phyloP scores from a whole-genome alignment of 53 echinoderm and acorn worm genomes.

The Paracentrotus lividus region DNA sequence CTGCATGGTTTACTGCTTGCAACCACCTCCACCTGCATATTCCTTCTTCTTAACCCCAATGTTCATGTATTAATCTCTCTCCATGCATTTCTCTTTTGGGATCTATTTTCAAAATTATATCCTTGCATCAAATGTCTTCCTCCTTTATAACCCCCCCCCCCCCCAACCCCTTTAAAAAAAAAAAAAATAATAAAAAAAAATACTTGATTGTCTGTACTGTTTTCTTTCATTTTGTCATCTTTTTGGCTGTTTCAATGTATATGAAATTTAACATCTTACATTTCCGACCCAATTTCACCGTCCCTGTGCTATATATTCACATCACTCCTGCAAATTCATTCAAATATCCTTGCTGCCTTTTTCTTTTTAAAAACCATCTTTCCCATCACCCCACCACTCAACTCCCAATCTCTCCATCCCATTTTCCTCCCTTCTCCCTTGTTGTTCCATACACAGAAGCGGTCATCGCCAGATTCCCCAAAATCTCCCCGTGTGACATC shows the following conservation, averaged over 20 bases:
- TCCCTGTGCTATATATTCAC: background rate
- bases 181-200: too few species aligned
- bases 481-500: conserved; percentile 59
- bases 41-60: too few species aligned
- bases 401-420: background rate
- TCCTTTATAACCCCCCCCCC: background rate
- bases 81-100: too few species aligned
- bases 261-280: background rate
- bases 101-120: background rate
- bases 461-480: conserved; percentile 57
- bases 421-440: background rate
- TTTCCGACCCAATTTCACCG: background rate
- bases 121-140: background rate
- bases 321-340: background rate
- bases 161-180: too few species aligned
- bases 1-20: background rate
- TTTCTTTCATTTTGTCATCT: too few species aligned
- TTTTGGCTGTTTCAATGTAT: background rate
- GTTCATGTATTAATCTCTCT: background rate
- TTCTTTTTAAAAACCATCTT: background rate
- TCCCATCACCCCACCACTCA: background rate
- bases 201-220: too few species aligned
- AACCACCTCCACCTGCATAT: background rate
- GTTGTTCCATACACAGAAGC: conserved; percentile 34
- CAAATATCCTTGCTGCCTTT: background rate